phyloP scores from a whole-genome alignment of 1,140 invertebrate genomes.

The Chironomus tepperi region DNA sequence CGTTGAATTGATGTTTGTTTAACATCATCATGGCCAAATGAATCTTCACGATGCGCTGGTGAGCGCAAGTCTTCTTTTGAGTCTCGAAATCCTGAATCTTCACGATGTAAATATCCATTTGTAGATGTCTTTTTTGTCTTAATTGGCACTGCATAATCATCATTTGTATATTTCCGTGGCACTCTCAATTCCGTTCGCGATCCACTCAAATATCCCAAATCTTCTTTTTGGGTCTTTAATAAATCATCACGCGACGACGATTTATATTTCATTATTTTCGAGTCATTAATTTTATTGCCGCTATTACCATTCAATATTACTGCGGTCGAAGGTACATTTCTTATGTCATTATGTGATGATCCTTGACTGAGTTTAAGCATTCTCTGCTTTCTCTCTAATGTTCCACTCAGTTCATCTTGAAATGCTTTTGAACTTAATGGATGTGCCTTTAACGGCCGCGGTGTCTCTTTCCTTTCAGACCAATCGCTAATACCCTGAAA shows the following conservation, averaged over 20 bases:
- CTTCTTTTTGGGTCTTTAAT: slow-evolving; percentile 25
- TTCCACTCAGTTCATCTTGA: slow-evolving; percentile 38
- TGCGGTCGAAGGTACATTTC: background rate
- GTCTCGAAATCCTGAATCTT: slow-evolving; percentile 27
- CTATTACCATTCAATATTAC: too few relatives aligned
- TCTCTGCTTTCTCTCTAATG: slow-evolving; percentile 36
- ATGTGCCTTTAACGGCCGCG: slow-evolving; percentile 32
- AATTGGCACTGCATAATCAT: slow-evolving; percentile 27
- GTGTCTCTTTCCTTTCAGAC: slow-evolving; percentile 53
- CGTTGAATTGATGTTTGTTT: slow-evolving; percentile 39
- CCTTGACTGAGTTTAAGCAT: slow-evolving; percentile 33
- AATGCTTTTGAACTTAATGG: slow-evolving; percentile 34
- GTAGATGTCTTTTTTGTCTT: slow-evolving; percentile 26
- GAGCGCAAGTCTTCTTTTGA: slow-evolving; percentile 26
- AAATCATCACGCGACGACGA: slow-evolving; percentile 23
- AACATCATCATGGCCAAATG: slow-evolving; percentile 32
- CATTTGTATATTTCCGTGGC: slow-evolving; percentile 27
- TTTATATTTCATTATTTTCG: background rate
- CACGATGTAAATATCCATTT: slow-evolving; percentile 26
- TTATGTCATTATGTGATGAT: slow-evolving; percentile 30
- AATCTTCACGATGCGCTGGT: slow-evolving; percentile 26
- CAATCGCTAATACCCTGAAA: slow-evolving; percentile 68
- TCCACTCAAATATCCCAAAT: slow-evolving; percentile 28
- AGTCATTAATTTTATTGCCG: background rate
- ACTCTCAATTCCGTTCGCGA: slow-evolving; percentile 27